A percentile compares a stretch with the other conserved stretches of the same genome.
Conservation (phyloP, 2,113 vertebrate genomes). For the Nipponia nippon region DNA sequence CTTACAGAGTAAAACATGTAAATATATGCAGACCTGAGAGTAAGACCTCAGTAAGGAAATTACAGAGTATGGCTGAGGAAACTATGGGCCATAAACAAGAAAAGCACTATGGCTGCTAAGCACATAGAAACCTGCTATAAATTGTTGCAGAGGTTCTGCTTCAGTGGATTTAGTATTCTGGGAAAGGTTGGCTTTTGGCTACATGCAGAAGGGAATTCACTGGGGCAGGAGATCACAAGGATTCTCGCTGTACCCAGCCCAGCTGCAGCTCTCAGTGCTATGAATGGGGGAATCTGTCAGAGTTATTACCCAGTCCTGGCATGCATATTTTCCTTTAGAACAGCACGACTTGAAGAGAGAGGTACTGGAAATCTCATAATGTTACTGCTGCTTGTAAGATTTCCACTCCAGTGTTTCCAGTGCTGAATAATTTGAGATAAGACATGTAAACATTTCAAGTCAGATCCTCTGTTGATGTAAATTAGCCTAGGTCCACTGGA, state of each 20-base stretch:
- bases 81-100: slow-evolving; percentile 60
- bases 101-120: slow-evolving; percentile 66
- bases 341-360: background rate
- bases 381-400: background rate
- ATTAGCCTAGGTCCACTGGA: background rate
- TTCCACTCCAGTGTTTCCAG: background rate
- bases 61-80: slow-evolving; percentile 61
- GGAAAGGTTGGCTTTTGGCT: slow-evolving; percentile 27
- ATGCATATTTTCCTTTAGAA: slow-evolving; percentile 5
- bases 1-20: slow-evolving; percentile 78
- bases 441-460: background rate
- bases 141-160: slow-evolving; percentile 57
- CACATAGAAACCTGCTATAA: slow-evolving; percentile 68
- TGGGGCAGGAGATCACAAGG: slow-evolving; percentile 12
- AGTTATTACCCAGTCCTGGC: slow-evolving; percentile 11
- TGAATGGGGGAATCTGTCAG: background rate
- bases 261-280: background rate
- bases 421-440: background rate
- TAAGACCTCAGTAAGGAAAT: slow-evolving; percentile 73
- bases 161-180: slow-evolving; percentile 64
- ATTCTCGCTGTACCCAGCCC: background rate
- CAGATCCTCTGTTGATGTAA: background rate
- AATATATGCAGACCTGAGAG: slow-evolving; percentile 78
- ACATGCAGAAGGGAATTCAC: background rate
- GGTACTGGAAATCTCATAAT: background rate